These are phyloP conservation scores for Dolichotis patagonum DNA, from an alignment of 2,113 vertebrate species.

Conservation along the genomic window DNA sequence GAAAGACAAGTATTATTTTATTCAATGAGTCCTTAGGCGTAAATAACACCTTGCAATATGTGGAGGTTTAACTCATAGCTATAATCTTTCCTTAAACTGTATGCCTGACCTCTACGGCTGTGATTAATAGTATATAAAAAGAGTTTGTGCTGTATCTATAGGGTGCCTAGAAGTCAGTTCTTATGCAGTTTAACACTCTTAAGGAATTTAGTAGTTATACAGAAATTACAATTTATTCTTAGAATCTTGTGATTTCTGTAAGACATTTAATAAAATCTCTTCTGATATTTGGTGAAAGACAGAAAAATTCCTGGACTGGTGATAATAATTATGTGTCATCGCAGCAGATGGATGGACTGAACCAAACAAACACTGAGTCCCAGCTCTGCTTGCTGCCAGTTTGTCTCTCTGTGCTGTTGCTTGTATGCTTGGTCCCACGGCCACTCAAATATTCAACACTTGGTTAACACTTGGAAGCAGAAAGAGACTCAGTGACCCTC, in stretches of 20 bases:
- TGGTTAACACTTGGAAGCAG: slow-evolving; percentile 30
- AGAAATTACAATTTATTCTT: not conserved
- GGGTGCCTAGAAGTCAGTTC: not conserved
- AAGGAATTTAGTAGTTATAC: not conserved
- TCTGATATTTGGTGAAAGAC: slow-evolving; percentile 2
- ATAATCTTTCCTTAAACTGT: slow-evolving; percentile 55
- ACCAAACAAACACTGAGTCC: not conserved
- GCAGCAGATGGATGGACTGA: not conserved
- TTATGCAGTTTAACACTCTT: not conserved
- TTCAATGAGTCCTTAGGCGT: not conserved
- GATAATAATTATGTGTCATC: not conserved
- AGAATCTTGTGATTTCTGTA: not conserved
- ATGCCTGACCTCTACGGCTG: slow-evolving; percentile 60
- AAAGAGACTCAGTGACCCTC: not conserved
- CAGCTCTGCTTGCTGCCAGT: not conserved
- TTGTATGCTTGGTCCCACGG: not conserved
- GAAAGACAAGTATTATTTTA: slow-evolving; percentile 6
- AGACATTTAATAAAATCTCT: slow-evolving; percentile 24
- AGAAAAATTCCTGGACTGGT: slow-evolving; percentile 2
- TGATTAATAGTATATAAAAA: not conserved
- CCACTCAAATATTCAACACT: slow-evolving; percentile 20
- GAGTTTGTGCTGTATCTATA: not conserved
- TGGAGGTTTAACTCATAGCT: not conserved
- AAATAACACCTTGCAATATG: not conserved
- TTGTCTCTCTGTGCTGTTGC: not conserved